Evolutionary conservation across 2,888 invertebrate genomes (phyloP).

Genomic region (Amphipyra berbera): DNA sequence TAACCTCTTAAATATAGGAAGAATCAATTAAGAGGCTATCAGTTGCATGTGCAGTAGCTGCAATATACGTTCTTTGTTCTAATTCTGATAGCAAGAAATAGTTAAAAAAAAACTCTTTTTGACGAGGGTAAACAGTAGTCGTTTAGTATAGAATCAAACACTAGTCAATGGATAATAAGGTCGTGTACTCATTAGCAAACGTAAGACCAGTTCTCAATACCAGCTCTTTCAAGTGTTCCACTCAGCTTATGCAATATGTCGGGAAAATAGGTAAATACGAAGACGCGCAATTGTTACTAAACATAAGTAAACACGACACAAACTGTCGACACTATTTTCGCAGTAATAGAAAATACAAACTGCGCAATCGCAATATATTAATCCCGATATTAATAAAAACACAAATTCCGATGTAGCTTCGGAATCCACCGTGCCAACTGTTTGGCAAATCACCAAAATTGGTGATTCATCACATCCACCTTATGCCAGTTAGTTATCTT

Average conservation of each 20-base stretch:
- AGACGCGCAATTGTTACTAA: slow-evolving; percentile 28
- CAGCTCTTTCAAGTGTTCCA: slow-evolving; percentile 27
- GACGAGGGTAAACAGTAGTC: not conserved
- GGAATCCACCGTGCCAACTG: slow-evolving; percentile 61
- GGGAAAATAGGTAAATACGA: slow-evolving; percentile 17
- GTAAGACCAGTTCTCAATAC: slow-evolving; percentile 23
- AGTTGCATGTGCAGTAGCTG: no score
- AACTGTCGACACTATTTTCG: slow-evolving; percentile 50
- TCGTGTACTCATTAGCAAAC: slow-evolving; percentile 25
- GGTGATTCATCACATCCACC: slow-evolving; percentile 64
- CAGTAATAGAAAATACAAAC: slow-evolving; percentile 50
- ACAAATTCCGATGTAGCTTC: slow-evolving; percentile 63
- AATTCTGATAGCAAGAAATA: no score
- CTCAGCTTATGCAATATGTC: slow-evolving; percentile 30
- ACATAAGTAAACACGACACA: slow-evolving; percentile 36
- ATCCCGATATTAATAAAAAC: slow-evolving; percentile 66
- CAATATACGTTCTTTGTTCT: no score
- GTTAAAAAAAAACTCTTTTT: not conserved
- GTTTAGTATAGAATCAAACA: not conserved
- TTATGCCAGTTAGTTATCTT: slow-evolving; percentile 62
- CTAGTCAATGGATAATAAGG: not conserved
- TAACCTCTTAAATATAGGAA: no score
- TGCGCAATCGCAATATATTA: slow-evolving; percentile 58
- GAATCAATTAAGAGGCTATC: no score
- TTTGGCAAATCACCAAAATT: slow-evolving; percentile 77